These are phyloP conservation scores for Parauchenoglanis punctatus DNA, from an alignment of 2,797 vertebrate genomes.

Conservation along the genomic window DNA sequence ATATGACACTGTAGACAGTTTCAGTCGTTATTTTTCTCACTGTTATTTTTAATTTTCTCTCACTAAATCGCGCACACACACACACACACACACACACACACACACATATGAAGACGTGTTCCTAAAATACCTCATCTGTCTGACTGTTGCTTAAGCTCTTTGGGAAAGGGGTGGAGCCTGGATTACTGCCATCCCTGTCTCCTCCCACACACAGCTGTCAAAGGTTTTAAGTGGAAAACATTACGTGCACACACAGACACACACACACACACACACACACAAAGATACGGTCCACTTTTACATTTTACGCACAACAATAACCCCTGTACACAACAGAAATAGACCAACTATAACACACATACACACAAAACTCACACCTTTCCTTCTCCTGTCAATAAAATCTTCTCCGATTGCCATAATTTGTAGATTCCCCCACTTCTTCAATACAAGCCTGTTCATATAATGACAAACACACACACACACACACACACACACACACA, in stretches of 20 bases:
- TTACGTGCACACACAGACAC: slow-evolving; percentile 7
- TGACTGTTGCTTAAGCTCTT: slow-evolving; percentile 52
- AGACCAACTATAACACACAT: not conserved
- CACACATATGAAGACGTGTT: slow-evolving; percentile 44
- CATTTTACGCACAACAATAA: slow-evolving; percentile 35
- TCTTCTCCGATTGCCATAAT: slow-evolving; percentile 21
- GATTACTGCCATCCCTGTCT: slow-evolving; percentile 45
- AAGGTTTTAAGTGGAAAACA: slow-evolving; percentile 54
- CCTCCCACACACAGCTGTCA: slow-evolving; percentile 54
- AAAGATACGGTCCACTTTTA: slow-evolving; percentile 13
- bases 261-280: not conserved
- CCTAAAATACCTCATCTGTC: slow-evolving; percentile 59
- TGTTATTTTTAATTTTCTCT: slow-evolving; percentile 36
- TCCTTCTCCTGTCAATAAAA: slow-evolving; percentile 28
- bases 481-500: slow-evolving; percentile 6
- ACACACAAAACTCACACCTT: not conserved
- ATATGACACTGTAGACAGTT: slow-evolving; percentile 41
- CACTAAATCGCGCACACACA: slow-evolving; percentile 1
- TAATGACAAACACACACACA: not conserved
- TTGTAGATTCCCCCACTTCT: slow-evolving; percentile 5
- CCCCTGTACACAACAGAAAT: not conserved
- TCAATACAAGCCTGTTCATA: slow-evolving; percentile 37
- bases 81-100: slow-evolving; percentile 32
- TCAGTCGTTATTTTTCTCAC: slow-evolving; percentile 48
- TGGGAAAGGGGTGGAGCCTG: slow-evolving; percentile 49